phyloP scores from a whole-genome alignment of 2,797 vertebrate species.

The Bucorvus abyssinicus region DNA sequence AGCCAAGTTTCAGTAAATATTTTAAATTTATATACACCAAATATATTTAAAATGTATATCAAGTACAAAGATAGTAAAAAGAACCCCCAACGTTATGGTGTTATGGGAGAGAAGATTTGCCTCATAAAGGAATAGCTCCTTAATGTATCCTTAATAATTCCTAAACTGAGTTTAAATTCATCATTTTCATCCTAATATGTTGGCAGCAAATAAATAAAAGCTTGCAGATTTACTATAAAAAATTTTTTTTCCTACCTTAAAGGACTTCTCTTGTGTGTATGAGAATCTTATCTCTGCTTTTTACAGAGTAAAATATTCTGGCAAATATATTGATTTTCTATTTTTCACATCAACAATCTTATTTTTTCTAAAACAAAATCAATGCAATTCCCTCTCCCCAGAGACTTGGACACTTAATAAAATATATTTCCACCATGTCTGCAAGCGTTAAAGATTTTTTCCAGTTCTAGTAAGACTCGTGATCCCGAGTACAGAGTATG shows the following conservation, averaged over 20 bases:
- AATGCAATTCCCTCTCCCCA: neutral
- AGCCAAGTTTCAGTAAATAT: neutral
- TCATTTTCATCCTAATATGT: neutral
- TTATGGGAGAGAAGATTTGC: neutral
- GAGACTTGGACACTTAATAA: neutral
- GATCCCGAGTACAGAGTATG: neutral
- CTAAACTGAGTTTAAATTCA: neutral
- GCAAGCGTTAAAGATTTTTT: neutral
- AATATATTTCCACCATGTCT: neutral
- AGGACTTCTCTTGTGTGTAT: neutral
- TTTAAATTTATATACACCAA: neutral
- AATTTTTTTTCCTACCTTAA: neutral
- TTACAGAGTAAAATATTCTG: neutral
- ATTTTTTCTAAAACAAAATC: neutral
- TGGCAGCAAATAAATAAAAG: neutral
- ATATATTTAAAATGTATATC: neutral
- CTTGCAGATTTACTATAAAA: neutral
- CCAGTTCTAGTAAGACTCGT: neutral
- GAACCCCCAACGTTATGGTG: neutral
- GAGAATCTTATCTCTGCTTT: neutral
- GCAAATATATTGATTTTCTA: neutral
- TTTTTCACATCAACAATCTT: neutral
- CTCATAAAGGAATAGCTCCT: neutral
- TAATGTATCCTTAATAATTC: neutral
- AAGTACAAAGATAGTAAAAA: neutral